phyloP scores from a whole-genome alignment of 2,888 invertebrate species.

The Andricus curvator region DNA sequence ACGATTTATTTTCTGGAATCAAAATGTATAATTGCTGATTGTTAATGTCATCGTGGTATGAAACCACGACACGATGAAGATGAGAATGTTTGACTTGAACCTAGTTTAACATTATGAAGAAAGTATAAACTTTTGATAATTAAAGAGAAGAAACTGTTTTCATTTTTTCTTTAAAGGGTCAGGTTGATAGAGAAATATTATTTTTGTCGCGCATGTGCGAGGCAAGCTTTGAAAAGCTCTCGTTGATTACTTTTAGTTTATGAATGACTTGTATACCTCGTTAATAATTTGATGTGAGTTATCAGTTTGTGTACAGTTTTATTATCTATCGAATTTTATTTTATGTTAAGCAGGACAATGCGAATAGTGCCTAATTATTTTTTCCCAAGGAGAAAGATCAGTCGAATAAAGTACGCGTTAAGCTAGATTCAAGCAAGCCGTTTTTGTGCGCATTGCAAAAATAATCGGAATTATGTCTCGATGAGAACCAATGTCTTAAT shows the following conservation, averaged over 20 bases:
- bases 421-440: constrained; percentile 28
- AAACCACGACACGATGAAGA: constrained; percentile 37
- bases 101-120: constrained; percentile 54
- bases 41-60: constrained; percentile 38
- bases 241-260: neutral
- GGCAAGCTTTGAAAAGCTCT: neutral
- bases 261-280: neutral
- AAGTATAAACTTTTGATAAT: neutral
- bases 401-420: neutral
- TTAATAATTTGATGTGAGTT: neutral
- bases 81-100: constrained; percentile 56
- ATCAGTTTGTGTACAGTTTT: neutral
- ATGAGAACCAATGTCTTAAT: neutral
- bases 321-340: neutral
- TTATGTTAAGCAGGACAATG: neutral
- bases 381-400: neutral
- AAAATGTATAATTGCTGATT: constrained; percentile 4
- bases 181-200: neutral
- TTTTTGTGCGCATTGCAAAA: neutral
- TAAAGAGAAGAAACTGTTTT: neutral
- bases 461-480: neutral
- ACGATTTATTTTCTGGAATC: neutral
- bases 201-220: neutral
- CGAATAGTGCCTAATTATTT: neutral
- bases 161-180: neutral